Percentiles rank a stretch among this genome's conserved stretches.
These are phyloP conservation scores for Formica exsecta DNA, from an alignment of 1,140 invertebrate genomes.

Conservation along the genomic window DNA sequence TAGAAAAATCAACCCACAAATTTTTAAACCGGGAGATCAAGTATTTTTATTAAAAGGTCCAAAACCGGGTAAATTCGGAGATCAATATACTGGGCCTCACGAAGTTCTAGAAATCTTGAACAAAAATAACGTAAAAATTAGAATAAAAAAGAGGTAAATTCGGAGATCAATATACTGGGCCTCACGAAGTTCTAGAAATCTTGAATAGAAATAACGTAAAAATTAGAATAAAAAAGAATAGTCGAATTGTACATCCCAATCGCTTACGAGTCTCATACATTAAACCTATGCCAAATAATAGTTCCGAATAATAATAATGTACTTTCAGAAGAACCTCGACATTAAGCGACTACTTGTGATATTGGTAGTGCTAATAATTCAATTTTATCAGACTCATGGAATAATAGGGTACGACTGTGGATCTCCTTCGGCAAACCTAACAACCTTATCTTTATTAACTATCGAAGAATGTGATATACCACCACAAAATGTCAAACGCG, in stretches of 20 bases:
- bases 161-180: slow-evolving; percentile 29
- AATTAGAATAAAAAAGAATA: not conserved
- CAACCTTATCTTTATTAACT: not conserved
- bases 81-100: slow-evolving; percentile 34
- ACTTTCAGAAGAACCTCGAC: not conserved
- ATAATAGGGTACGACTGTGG: not conserved
- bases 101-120: slow-evolving; percentile 41
- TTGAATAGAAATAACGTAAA: not conserved
- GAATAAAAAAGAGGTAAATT: slow-evolving; percentile 34
- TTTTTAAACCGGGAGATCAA: slow-evolving; percentile 9
- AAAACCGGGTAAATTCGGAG: slow-evolving; percentile 26
- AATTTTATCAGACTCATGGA: too few species aligned
- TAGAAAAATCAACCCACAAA: slow-evolving; percentile 31
- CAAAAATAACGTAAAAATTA: too few species aligned
- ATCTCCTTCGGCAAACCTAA: not conserved
- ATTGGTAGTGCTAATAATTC: not conserved
- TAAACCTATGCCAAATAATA: not conserved
- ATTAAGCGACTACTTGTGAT: not conserved
- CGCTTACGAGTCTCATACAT: not conserved
- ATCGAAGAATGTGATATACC: not conserved
- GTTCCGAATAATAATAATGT: too few species aligned
- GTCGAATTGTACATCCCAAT: not conserved
- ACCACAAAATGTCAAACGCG: not conserved
- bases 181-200: slow-evolving; percentile 30
- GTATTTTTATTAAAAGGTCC: slow-evolving; percentile 37